Percentiles rank a stretch among this genome's conserved stretches.
phyloP scores from a whole-genome alignment of 2,888 invertebrate genomes.

The Plusia festucae region DNA sequence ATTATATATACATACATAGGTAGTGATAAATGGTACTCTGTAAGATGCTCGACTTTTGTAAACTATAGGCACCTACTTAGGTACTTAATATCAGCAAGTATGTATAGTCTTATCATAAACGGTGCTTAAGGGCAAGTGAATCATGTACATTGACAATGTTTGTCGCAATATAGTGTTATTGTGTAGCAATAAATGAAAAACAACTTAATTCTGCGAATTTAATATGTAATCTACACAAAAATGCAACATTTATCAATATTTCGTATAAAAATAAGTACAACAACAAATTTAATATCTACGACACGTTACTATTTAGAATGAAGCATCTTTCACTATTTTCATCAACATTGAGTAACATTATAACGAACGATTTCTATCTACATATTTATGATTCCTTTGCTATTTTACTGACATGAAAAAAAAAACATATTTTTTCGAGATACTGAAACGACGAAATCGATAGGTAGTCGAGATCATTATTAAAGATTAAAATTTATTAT shows the following conservation, averaged over 20 bases:
- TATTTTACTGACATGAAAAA: not conserved
- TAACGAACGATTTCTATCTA: constrained; percentile 44
- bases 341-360: constrained; percentile 43
- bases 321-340: constrained; percentile 64
- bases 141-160: no score
- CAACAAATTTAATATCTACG: constrained; percentile 82
- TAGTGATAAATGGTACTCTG: no score
- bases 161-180: no score
- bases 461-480: no score
- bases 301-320: constrained; percentile 71
- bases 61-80: no score
- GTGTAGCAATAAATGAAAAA: constrained; percentile 28
- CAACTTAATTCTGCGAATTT: constrained; percentile 78
- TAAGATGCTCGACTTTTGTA: no score
- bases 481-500: no score
- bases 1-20: no score
- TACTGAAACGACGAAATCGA: no score
- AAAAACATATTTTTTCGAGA: not conserved
- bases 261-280: constrained; percentile 86
- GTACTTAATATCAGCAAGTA: no score
- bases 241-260: constrained; percentile 86
- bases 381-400: constrained; percentile 10
- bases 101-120: no score
- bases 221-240: constrained; percentile 83
- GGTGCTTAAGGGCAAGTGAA: no score